phyloP scores from a whole-genome alignment of 2,888 invertebrate genomes.

The Slavum lentiscoides region DNA sequence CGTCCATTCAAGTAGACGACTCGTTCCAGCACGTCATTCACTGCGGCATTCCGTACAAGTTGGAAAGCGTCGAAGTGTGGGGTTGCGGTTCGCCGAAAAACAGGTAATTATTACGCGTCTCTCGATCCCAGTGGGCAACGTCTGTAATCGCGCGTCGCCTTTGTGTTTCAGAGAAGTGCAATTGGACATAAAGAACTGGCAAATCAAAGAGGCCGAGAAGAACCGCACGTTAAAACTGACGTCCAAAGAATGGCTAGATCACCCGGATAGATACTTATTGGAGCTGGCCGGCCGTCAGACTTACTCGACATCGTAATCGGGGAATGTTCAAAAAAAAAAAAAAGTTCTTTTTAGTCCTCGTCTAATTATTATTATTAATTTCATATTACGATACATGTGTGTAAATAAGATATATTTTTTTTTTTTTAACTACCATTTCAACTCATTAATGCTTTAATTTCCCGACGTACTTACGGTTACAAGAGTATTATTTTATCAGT shows the following conservation, averaged over 20 bases:
- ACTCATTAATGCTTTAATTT: conserved; percentile 39
- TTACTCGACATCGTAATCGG: conserved; percentile 52
- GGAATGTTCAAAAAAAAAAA: conserved; percentile 9
- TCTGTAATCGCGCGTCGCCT: no score
- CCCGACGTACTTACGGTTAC: conserved; percentile 46
- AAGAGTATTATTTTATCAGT: conserved; percentile 53
- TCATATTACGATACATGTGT: background rate
- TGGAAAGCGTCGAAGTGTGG: conserved; percentile 71
- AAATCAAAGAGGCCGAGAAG: conserved; percentile 84
- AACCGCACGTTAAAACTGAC: conserved; percentile 83
- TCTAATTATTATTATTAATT: conserved; percentile 14
- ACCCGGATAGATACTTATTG: conserved; percentile 89
- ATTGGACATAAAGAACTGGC: conserved; percentile 88
- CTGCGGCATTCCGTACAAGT: conserved; percentile 62
- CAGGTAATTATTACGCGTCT: conserved; percentile 54
- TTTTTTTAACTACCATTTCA: conserved; percentile 36
- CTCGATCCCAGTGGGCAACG: no score
- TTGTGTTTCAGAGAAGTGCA: conserved; percentile 72
- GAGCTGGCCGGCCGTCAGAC: conserved; percentile 78
- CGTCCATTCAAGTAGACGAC: conserved; percentile 73
- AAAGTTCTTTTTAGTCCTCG: conserved; percentile 36
- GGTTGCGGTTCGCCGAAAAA: conserved; percentile 75
- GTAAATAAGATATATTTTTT: conserved; percentile 36
- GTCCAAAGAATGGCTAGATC: conserved; percentile 91
- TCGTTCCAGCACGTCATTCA: conserved; percentile 68